A percentile compares a stretch with the other conserved stretches of the same genome.
Evolutionary conservation across 2,888 invertebrate genomes (phyloP).

Genomic region (Melinaea menophilus): DNA sequence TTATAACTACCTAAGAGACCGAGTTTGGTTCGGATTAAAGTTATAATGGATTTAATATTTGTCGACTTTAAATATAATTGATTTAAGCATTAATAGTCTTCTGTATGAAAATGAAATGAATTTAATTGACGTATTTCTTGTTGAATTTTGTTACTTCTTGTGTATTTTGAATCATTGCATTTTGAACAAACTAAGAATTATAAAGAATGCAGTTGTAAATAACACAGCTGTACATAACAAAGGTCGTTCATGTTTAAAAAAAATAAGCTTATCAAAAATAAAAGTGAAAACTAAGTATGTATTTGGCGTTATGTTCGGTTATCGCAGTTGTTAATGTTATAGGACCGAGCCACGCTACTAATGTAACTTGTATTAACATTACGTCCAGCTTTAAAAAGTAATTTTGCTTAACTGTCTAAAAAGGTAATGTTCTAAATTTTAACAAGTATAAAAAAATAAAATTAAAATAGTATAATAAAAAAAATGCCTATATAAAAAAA

Average conservation of each 20-base stretch:
- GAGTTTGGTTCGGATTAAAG: slow-evolving; percentile 18
- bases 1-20: slow-evolving; percentile 18
- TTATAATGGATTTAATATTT: slow-evolving; percentile 20
- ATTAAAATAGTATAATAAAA: too few relatives aligned
- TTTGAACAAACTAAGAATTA: neutral
- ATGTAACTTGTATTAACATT: neutral
- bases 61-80: slow-evolving; percentile 16
- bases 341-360: slow-evolving; percentile 1
- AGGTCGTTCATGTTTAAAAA: slow-evolving; percentile 2
- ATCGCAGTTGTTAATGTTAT: slow-evolving; percentile 13
- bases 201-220: too few relatives aligned
- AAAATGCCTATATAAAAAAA: too few relatives aligned
- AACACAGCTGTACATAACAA: neutral
- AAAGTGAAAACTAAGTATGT: slow-evolving; percentile 2
- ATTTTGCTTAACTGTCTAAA: neutral
- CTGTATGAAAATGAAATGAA: too few relatives aligned
- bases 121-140: too few relatives aligned
- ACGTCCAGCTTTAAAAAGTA: neutral
- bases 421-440: too few relatives aligned
- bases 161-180: too few relatives aligned
- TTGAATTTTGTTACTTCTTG: too few relatives aligned
- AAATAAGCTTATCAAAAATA: slow-evolving; percentile 4
- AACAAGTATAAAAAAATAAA: too few relatives aligned
- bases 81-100: neutral
- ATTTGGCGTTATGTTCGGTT: slow-evolving; percentile 13